A percentile compares a stretch with the other conserved stretches of the same genome.
These are phyloP conservation scores for Paratilapia polleni DNA, from an alignment of 2,113 vertebrate genomes.

Conservation along the genomic window DNA sequence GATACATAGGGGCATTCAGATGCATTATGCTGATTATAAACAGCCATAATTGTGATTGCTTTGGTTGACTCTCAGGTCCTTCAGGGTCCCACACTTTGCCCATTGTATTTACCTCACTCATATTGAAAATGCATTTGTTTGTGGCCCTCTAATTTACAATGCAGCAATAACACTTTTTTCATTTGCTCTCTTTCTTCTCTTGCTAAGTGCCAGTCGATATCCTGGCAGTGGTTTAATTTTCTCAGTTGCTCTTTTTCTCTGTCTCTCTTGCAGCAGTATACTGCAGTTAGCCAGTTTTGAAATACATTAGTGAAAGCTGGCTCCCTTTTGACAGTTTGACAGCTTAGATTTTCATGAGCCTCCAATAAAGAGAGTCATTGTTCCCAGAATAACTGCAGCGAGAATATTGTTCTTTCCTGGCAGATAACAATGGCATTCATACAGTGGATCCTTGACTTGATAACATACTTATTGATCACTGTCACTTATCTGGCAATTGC, in stretches of 20 bases:
- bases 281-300: slow-evolving; percentile 44
- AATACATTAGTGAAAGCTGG: slow-evolving; percentile 54
- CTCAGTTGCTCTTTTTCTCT: neutral
- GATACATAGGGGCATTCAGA: neutral
- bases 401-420: slow-evolving; percentile 42
- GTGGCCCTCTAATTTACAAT: slow-evolving; percentile 54
- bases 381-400: slow-evolving; percentile 40
- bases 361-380: slow-evolving; percentile 58
- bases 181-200: slow-evolving; percentile 32
- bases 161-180: slow-evolving; percentile 27
- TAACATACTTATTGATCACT: slow-evolving; percentile 56
- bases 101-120: slow-evolving; percentile 37
- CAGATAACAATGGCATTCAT: slow-evolving; percentile 37
- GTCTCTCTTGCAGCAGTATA: slow-evolving; percentile 3
- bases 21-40: slow-evolving; percentile 64
- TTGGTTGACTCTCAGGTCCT: slow-evolving; percentile 1
- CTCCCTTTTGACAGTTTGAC: slow-evolving; percentile 63
- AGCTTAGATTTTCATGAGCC: slow-evolving; percentile 55
- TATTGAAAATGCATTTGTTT: slow-evolving; percentile 52
- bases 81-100: neutral
- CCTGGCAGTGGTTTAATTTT: slow-evolving; percentile 50
- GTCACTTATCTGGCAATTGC: slow-evolving; percentile 21
- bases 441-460: slow-evolving; percentile 11
- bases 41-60: slow-evolving; percentile 56
- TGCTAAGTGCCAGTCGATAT: slow-evolving; percentile 50